Percentiles rank a stretch among this genome's conserved stretches.
phyloP scores from a whole-genome alignment of 2,797 vertebrate species.

The Anabacerthia variegaticeps region DNA sequence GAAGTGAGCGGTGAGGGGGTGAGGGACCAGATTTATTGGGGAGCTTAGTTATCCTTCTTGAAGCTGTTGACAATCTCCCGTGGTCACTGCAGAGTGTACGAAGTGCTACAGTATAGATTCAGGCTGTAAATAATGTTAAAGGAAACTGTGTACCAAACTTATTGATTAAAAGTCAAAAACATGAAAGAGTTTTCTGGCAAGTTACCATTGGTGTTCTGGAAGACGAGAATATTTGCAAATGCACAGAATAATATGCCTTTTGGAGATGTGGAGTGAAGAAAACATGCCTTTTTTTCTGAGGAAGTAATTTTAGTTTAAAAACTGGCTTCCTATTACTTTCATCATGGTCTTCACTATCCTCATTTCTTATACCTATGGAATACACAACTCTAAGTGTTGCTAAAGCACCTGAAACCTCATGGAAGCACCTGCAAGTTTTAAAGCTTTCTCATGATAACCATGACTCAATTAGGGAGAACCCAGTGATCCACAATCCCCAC shows the following conservation, averaged over 20 bases:
- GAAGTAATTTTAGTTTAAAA: neutral
- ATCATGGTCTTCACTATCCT: neutral
- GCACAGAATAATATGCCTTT: neutral
- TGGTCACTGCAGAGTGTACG: neutral
- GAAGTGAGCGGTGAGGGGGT: neutral
- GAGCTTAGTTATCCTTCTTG: neutral
- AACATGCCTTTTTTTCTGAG: neutral
- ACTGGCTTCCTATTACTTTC: neutral
- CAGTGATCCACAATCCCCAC: neutral
- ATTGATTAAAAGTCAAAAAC: neutral
- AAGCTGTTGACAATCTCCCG: neutral
- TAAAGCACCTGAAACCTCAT: neutral
- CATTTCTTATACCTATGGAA: neutral
- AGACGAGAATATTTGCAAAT: neutral
- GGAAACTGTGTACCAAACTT: neutral
- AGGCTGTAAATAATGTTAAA: neutral
- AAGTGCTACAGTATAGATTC: neutral
- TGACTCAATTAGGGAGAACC: constrained; percentile 1
- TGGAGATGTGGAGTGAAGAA: accelerated
- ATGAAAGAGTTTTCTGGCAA: neutral
- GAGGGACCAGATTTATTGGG: neutral
- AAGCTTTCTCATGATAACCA: neutral
- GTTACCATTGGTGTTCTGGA: neutral
- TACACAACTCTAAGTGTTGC: neutral
- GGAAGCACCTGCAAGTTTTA: neutral